phyloP scores from a whole-genome alignment of 2,113 vertebrate genomes.

The Parus major region DNA sequence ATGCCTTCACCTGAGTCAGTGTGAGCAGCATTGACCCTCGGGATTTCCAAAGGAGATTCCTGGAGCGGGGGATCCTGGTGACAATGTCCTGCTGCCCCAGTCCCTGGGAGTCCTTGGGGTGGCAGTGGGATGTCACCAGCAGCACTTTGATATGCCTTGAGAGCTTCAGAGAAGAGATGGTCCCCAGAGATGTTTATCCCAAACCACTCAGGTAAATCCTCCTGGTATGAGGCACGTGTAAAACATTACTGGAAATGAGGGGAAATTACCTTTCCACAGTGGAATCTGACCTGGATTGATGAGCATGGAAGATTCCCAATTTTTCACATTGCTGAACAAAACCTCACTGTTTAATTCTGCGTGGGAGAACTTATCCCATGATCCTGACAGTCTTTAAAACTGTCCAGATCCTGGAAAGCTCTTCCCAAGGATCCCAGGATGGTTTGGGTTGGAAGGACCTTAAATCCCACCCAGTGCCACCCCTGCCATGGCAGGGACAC shows the following conservation, averaged over 20 bases:
- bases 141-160: neutral
- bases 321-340: neutral
- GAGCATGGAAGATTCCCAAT: neutral
- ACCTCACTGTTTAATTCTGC: neutral
- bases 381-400: neutral
- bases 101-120: neutral
- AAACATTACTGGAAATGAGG: neutral
- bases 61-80: constrained; percentile 35
- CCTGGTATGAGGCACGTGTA: neutral
- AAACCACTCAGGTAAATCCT: constrained; percentile 24
- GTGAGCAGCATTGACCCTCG: neutral
- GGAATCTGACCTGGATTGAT: neutral
- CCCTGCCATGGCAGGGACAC: neutral
- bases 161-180: constrained; percentile 36
- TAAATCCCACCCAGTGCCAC: neutral
- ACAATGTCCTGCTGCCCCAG: neutral
- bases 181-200: constrained; percentile 2
- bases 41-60: constrained; percentile 20
- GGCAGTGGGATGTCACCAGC: constrained; percentile 6
- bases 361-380: neutral
- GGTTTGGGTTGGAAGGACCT: neutral
- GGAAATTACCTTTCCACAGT: neutral
- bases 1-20: constrained; percentile 20
- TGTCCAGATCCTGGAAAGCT: neutral
- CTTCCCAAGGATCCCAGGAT: neutral